Base-by-base conservation (phyloP, 2,888 invertebrate species). In the Ormyrus labotus region DNA sequence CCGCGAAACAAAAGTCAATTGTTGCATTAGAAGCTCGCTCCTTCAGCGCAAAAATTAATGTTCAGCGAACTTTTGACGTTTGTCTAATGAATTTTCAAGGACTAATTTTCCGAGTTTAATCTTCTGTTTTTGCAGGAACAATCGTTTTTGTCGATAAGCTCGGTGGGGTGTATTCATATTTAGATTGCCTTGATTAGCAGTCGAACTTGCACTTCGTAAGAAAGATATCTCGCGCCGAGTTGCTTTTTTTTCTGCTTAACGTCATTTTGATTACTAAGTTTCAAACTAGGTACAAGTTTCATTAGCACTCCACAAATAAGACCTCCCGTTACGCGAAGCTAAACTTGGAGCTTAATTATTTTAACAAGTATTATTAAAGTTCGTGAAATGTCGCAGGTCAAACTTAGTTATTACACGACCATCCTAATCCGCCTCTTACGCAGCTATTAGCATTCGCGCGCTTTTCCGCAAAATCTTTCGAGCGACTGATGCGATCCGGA, bases 291-390 rank as follows among this genome's bases (percentile, higher is more conserved):
- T 71, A 61, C 68, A 67, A 72, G 80, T 76, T 80, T 80, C 71
- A 76, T 80, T 76, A 80, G 71, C 80, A 76, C 71, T 76, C 53
- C 80, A 71, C 67, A 80, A 80, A 80, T 80, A 76, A 76, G 80
- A 70, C 61, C 19, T 34, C 65, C 6, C 34, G 51, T 45, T 61
- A 68, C 61, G 53, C 11, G 58, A 74, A 63, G 60, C 69, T 65
- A 9, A 80, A 80, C 69, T 80, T 75, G 61, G 50, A 68, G 57
- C 80, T 76, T 76, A 80, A 80, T 80, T 72, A 80, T 71, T 80
- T 80, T 68, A 80, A 76, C 80, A 76, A 71, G 75, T 67, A 80
- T 80, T 76, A 80, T 80, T 74, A 79, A 79, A 79, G 58, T 79
- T 69, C 45, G 48, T 57, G 63, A 64, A 69, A 58, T 69, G 65